Evolutionary conservation across 2,797 vertebrate species (phyloP).

Genomic region (Clarias pachynema): DNA sequence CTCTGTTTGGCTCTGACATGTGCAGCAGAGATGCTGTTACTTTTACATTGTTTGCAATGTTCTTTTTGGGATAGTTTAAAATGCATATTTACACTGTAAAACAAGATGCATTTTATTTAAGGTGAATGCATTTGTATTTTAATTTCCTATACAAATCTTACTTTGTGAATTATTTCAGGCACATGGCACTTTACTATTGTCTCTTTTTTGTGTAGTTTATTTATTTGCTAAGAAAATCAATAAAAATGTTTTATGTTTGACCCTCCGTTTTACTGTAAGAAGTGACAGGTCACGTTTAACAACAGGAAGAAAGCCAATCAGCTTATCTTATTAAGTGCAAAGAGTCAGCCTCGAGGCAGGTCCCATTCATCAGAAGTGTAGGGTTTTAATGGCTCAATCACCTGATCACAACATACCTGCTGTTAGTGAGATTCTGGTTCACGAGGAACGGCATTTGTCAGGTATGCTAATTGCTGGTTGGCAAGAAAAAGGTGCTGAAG

Average conservation of each 20-base stretch:
- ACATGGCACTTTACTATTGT: neutral
- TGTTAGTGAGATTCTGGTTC: slow-evolving; percentile 70
- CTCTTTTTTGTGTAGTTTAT: neutral
- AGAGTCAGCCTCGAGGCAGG: slow-evolving; percentile 23
- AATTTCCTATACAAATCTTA: neutral
- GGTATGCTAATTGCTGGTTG: slow-evolving; percentile 76
- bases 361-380: slow-evolving; percentile 56
- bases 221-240: neutral
- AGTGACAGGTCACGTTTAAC: slow-evolving; percentile 15
- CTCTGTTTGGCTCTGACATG: slow-evolving; percentile 69
- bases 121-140: neutral
- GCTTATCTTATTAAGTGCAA: slow-evolving; percentile 20
- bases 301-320: slow-evolving; percentile 31
- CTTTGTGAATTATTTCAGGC: neutral
- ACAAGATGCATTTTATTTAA: neutral
- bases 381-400: slow-evolving; percentile 70
- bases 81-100: neutral
- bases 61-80: neutral
- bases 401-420: slow-evolving; percentile 74
- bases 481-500: slow-evolving; percentile 71
- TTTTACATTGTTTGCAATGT: neutral
- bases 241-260: neutral
- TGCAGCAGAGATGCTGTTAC: slow-evolving; percentile 22
- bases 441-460: slow-evolving; percentile 70
- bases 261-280: neutral